phyloP scores from a whole-genome alignment of 2,888 invertebrate genomes.

The Fragum sueziense region DNA sequence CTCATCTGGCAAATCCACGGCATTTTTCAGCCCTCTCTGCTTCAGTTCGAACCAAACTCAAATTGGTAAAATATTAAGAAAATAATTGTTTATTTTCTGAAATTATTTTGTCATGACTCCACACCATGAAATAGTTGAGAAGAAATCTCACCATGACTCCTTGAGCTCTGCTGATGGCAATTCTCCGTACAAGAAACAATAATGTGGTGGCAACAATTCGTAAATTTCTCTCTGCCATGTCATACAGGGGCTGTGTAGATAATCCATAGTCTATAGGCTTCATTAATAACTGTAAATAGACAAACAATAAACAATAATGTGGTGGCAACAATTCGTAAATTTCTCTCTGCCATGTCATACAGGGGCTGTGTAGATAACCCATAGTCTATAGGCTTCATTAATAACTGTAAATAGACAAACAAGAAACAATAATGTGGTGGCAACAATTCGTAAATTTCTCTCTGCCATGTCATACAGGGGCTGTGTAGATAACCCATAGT shows the following conservation, averaged over 20 bases:
- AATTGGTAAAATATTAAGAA: no score
- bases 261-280: slow-evolving; percentile 79
- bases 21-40: no score
- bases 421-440: slow-evolving; percentile 76
- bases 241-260: slow-evolving; percentile 66
- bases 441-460: slow-evolving; percentile 75
- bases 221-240: slow-evolving; percentile 74
- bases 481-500: slow-evolving; percentile 75
- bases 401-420: slow-evolving; percentile 68
- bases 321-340: slow-evolving; percentile 76
- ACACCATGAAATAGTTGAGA: no score
- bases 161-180: slow-evolving; percentile 62
- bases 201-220: slow-evolving; percentile 76
- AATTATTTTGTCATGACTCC: no score
- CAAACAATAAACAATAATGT: slow-evolving; percentile 75
- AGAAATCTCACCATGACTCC: slow-evolving; percentile 68
- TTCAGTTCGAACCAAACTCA: no score
- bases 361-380: slow-evolving; percentile 72
- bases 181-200: slow-evolving; percentile 72
- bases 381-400: slow-evolving; percentile 79
- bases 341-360: slow-evolving; percentile 70
- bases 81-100: no score
- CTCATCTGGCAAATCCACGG: no score
- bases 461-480: slow-evolving; percentile 69
- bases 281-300: slow-evolving; percentile 73